phyloP scores from a whole-genome alignment of 1,140 invertebrate species.

The Lepidurus apus region DNA sequence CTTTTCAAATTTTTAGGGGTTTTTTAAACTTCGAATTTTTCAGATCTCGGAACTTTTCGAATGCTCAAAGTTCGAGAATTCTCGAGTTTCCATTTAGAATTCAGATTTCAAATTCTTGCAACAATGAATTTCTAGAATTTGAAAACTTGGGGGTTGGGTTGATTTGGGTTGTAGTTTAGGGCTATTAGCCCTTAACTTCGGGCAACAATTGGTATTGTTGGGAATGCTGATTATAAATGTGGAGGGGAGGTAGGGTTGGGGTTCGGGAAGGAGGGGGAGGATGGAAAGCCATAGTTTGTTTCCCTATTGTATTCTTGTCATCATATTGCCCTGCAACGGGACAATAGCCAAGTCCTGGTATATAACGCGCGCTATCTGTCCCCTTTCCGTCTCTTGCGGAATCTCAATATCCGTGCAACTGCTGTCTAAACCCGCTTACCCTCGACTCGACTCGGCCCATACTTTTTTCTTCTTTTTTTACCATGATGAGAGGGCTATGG shows the following conservation, averaged over 20 bases:
- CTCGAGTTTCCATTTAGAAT: no score
- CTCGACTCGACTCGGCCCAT: no score
- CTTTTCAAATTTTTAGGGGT: no score
- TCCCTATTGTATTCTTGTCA: conserved; percentile 11
- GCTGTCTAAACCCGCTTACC: not conserved
- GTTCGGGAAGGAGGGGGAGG: not conserved
- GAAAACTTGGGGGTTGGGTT: no score
- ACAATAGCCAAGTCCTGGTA: not conserved
- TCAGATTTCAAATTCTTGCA: no score
- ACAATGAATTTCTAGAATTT: no score
- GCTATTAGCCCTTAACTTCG: not conserved
- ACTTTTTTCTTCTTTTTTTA: no score
- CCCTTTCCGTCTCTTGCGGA: conserved; percentile 8
- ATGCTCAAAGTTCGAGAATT: no score
- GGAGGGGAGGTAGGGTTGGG: not conserved
- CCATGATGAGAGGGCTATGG: no score
- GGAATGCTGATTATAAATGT: not conserved
- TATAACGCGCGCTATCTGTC: not conserved
- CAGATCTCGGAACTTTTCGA: no score
- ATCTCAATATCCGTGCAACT: not conserved
- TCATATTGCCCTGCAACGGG: conserved; percentile 7
- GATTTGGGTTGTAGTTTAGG: not conserved
- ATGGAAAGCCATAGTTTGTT: not conserved
- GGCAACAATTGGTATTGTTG: conserved; percentile 2
- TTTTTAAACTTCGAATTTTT: no score